A percentile compares a stretch with the other conserved stretches of the same genome.
phyloP scores from a whole-genome alignment of 2,113 vertebrate species.

The Sula dactylatra region DNA sequence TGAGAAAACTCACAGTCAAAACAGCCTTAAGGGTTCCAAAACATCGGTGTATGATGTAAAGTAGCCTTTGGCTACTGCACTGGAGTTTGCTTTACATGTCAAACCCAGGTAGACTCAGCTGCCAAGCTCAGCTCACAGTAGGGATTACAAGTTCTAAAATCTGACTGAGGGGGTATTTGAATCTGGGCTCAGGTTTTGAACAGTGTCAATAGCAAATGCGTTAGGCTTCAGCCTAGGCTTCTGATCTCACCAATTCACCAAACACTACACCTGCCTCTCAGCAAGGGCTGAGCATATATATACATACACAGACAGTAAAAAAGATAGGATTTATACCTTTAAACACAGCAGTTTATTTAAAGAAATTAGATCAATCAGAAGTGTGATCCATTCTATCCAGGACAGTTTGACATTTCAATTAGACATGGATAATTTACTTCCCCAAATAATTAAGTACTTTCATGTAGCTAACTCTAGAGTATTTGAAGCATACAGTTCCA shows the following conservation, averaged over 20 bases:
- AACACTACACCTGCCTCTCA: neutral
- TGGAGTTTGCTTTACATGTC: neutral
- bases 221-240: neutral
- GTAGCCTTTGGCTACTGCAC: neutral
- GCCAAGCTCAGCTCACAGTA: neutral
- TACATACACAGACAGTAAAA: neutral
- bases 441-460: neutral
- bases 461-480: neutral
- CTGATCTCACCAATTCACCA: neutral
- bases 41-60: neutral
- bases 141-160: neutral
- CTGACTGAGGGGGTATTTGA: neutral
- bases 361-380: neutral
- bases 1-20: conserved; percentile 30
- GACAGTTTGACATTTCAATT: neutral
- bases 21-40: neutral
- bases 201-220: neutral
- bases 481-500: neutral
- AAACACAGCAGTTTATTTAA: neutral
- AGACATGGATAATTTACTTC: conserved; percentile 13
- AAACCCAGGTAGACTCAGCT: neutral
- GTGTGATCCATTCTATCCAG: neutral
- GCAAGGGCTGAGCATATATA: neutral
- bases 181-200: neutral
- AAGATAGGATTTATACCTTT: neutral